These are phyloP conservation scores for Troilus luridus DNA, from an alignment of 2,888 invertebrate genomes.

Conservation along the genomic window DNA sequence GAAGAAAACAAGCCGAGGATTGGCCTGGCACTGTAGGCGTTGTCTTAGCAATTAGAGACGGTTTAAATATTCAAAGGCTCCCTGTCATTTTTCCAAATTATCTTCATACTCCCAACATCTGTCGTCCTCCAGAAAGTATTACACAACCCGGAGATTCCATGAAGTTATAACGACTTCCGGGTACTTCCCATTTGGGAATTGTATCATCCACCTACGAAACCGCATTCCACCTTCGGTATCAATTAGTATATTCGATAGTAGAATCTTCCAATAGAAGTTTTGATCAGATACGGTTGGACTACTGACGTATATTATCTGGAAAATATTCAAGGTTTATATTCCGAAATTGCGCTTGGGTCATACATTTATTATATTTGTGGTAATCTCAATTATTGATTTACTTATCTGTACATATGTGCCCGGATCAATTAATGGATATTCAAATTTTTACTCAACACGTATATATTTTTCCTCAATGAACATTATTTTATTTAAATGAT, in stretches of 20 bases:
- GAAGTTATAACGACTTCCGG: conserved; percentile 8
- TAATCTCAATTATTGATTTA: no score
- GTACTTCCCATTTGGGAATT: not conserved
- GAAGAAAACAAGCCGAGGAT: not conserved
- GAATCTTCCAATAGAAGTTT: not conserved
- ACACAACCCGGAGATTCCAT: not conserved
- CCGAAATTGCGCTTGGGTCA: no score
- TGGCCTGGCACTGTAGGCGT: not conserved
- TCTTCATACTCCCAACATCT: not conserved
- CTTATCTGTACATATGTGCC: no score
- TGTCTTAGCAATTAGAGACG: conserved; percentile 2
- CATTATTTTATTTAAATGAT: no score
- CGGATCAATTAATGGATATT: no score
- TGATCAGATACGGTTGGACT: not conserved
- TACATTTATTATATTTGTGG: no score
- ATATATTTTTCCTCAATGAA: no score
- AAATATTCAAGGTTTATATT: not conserved
- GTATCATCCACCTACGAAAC: not conserved
- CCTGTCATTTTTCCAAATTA: conserved; percentile 24
- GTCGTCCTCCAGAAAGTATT: conserved; percentile 3
- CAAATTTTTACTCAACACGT: no score
- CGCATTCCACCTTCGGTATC: conserved; percentile 1
- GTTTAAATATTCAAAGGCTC: conserved; percentile 27
- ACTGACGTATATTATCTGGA: not conserved
- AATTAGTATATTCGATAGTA: conserved; percentile 34